Conservation (phyloP, 2,888 invertebrate genomes). For the Melanchra persicariae region DNA sequence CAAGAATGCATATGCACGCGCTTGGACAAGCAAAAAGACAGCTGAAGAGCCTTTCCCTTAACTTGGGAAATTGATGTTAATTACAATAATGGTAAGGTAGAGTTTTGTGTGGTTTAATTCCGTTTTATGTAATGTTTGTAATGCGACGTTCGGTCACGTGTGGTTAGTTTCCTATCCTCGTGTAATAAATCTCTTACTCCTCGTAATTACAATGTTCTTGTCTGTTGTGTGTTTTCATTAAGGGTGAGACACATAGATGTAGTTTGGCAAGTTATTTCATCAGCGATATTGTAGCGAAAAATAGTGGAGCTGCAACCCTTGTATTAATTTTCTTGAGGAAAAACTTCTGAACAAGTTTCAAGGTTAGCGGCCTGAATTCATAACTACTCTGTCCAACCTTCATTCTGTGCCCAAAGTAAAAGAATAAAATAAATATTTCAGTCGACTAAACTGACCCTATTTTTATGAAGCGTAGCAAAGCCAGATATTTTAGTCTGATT, state of each 20-base stretch:
- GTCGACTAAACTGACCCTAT: conserved; percentile 56
- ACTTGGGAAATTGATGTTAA: conserved; percentile 81
- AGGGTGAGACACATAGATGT: conserved; percentile 75
- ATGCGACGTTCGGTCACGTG: conserved; percentile 82
- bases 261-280: conserved; percentile 66
- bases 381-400: conserved; percentile 37
- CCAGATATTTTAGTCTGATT: conserved; percentile 51
- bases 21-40: conserved; percentile 67
- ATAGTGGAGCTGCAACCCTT: conserved; percentile 30
- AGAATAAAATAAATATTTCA: conserved; percentile 61
- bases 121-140: conserved; percentile 73
- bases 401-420: conserved; percentile 33
- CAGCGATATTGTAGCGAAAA: conserved; percentile 50
- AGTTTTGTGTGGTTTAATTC: conserved; percentile 78
- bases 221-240: conserved; percentile 90
- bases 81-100: conserved; percentile 79
- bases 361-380: conserved; percentile 39
- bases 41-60: conserved; percentile 71
- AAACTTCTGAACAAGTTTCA: conserved; percentile 39
- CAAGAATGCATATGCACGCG: conserved; percentile 88
- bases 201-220: conserved; percentile 90
- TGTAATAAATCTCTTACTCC: conserved; percentile 89
- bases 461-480: conserved; percentile 57
- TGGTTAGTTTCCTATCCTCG: conserved; percentile 88
- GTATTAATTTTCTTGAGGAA: conserved; percentile 38